phyloP scores from a whole-genome alignment of 2,797 vertebrate species.

The Pseudochaenichthys georgianus region DNA sequence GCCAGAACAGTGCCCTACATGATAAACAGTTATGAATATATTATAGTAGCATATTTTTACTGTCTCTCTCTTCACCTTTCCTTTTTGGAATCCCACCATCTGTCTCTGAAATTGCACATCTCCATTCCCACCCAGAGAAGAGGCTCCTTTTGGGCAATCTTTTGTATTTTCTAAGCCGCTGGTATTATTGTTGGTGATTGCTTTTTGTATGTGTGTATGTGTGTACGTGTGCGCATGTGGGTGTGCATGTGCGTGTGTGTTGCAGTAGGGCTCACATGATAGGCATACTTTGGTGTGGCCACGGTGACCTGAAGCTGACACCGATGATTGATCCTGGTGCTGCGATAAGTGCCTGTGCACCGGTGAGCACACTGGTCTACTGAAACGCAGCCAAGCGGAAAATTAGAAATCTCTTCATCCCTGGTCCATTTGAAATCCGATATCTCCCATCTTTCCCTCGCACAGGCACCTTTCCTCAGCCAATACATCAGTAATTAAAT shows the following conservation, averaged over 20 bases:
- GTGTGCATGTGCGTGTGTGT: constrained; percentile 14
- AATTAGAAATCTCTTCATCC: constrained; percentile 89
- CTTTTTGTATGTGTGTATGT: neutral
- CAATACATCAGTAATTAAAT: constrained; percentile 84
- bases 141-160: neutral
- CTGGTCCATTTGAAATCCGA: constrained; percentile 84
- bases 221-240: neutral
- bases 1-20: neutral
- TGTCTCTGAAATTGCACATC: constrained; percentile 10
- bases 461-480: constrained; percentile 63
- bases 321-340: constrained; percentile 81
- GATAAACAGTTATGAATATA: neutral
- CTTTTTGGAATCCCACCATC: constrained; percentile 5
- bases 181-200: constrained; percentile 35
- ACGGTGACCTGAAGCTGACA: constrained; percentile 77
- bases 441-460: constrained; percentile 74
- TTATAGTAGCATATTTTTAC: neutral
- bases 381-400: constrained; percentile 84
- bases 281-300: constrained; percentile 50
- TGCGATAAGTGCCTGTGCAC: constrained; percentile 74
- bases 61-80: constrained; percentile 9
- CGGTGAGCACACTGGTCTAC: constrained; percentile 59
- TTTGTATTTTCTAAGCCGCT: constrained; percentile 28
- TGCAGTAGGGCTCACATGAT: constrained; percentile 31
- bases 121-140: neutral